phyloP scores from a whole-genome alignment of 2,113 vertebrate genomes.

The Orcinus orca region DNA sequence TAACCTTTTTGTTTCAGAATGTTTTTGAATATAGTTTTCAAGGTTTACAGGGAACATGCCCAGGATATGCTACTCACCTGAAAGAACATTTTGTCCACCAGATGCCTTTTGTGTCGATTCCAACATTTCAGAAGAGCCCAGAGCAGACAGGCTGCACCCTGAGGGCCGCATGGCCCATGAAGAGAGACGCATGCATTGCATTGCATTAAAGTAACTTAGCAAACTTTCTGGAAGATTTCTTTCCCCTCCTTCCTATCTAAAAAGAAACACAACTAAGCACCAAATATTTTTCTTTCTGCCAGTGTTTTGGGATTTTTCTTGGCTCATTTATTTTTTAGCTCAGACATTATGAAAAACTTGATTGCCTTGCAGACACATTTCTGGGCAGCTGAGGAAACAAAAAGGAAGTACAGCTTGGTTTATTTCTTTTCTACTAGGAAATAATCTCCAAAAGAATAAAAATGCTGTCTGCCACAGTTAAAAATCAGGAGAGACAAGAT shows the following conservation, averaged over 20 bases:
- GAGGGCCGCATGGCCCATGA: background rate
- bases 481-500: background rate
- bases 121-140: slow-evolving; percentile 20
- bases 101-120: slow-evolving; percentile 47
- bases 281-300: slow-evolving; percentile 55
- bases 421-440: slow-evolving; percentile 56
- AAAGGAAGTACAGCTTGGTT: slow-evolving; percentile 26
- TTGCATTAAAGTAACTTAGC: slow-evolving; percentile 68
- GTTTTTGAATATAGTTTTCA: slow-evolving; percentile 36
- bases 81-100: slow-evolving; percentile 63
- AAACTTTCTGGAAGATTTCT: slow-evolving; percentile 33
- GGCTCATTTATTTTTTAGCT: slow-evolving; percentile 60
- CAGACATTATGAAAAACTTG: slow-evolving; percentile 54
- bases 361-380: slow-evolving; percentile 59
- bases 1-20: background rate
- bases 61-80: slow-evolving; percentile 36
- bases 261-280: slow-evolving; percentile 37
- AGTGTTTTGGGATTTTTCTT: slow-evolving; percentile 61
- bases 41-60: slow-evolving; percentile 61
- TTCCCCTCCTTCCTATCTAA: background rate
- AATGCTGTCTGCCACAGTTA: background rate
- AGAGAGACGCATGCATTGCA: slow-evolving; percentile 26
- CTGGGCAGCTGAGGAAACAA: slow-evolving; percentile 12
- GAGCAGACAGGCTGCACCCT: slow-evolving; percentile 23
- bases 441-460: background rate